phyloP scores from a whole-genome alignment of 92 coral and sea anemone species.

The Meandrina meandrites region DNA sequence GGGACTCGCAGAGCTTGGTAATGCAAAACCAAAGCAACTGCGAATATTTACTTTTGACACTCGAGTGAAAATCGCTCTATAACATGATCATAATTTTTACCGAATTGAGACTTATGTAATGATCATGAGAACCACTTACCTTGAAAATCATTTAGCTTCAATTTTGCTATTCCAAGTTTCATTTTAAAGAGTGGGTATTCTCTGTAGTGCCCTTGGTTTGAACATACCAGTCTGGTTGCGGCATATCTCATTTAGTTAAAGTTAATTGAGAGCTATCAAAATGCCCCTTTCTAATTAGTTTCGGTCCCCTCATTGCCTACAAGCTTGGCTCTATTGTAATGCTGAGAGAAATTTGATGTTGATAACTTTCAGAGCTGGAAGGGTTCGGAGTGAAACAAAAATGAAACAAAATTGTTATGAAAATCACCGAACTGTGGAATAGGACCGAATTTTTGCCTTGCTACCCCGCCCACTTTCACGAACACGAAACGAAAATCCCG shows the following conservation, averaged over 20 bases:
- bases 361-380: neutral
- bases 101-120: neutral
- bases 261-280: neutral
- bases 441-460: too few species aligned
- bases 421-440: too few species aligned
- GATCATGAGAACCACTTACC: neutral
- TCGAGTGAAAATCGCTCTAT: too few species aligned
- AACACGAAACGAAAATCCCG: too few species aligned
- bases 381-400: neutral
- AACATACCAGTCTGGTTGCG: neutral
- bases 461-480: too few species aligned
- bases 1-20: neutral
- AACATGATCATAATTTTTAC: neutral
- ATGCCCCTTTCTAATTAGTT: too few species aligned
- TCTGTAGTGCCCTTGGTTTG: neutral
- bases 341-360: neutral
- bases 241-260: neutral
- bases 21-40: too few species aligned
- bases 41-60: too few species aligned
- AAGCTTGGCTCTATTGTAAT: neutral
- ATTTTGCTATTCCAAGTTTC: neutral
- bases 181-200: neutral
- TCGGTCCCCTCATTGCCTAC: neutral
- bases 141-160: neutral
- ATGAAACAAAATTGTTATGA: neutral